These are phyloP conservation scores for Regulus satrapa DNA, from an alignment of 2,113 vertebrate genomes.

Conservation along the genomic window DNA sequence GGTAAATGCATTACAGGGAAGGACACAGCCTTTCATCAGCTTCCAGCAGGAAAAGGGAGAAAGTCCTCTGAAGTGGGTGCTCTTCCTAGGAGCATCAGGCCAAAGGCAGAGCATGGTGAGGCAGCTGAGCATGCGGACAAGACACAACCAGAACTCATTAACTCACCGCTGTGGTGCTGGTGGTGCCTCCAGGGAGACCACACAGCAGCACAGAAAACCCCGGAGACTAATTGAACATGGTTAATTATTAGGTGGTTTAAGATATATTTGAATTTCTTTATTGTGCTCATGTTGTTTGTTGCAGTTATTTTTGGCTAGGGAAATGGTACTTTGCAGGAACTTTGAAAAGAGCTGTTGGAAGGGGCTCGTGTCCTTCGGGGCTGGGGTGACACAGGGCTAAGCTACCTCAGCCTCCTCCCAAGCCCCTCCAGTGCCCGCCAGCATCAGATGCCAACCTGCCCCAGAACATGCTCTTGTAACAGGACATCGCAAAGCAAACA, in stretches of 20 bases:
- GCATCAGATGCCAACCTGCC: background rate
- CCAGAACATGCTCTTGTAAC: background rate
- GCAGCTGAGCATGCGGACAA: background rate
- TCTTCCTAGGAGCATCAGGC: background rate
- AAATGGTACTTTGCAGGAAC: background rate
- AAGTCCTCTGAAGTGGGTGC: background rate
- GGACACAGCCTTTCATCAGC: background rate
- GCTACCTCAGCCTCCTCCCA: rapidly evolving
- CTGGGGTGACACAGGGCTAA: background rate
- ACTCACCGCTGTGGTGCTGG: background rate
- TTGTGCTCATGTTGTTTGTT: background rate
- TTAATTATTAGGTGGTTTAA: constrained; percentile 22
- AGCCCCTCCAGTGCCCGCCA: background rate
- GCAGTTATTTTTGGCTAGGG: background rate
- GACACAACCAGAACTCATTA: constrained; percentile 30
- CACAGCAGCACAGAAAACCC: constrained; percentile 29
- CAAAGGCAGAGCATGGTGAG: background rate
- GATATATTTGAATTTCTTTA: constrained; percentile 14
- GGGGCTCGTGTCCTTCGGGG: background rate
- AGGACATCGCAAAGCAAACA: background rate
- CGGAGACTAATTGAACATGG: background rate
- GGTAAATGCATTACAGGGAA: background rate
- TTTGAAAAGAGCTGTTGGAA: background rate
- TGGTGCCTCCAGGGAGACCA: constrained; percentile 35
- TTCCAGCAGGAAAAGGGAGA: constrained; percentile 1